Evolutionary conservation across 1,140 invertebrate species (phyloP).

Genomic region (Gryllus bimaculatus): DNA sequence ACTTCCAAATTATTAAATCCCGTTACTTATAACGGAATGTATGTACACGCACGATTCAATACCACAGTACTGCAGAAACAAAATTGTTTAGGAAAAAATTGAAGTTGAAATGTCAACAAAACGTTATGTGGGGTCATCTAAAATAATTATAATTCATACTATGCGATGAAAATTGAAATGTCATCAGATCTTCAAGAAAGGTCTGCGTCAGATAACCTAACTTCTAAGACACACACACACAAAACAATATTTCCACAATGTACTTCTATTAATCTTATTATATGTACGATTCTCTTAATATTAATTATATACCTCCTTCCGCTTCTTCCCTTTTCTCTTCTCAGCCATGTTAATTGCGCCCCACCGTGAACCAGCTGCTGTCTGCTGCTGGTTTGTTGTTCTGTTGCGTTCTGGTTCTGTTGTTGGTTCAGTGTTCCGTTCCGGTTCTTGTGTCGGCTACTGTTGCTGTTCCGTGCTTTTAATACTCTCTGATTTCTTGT

Average conservation of each 20-base stretch:
- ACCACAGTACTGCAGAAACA: too few relatives aligned
- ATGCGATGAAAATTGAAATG: background rate
- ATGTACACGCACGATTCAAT: too few relatives aligned
- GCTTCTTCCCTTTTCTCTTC: constrained; percentile 61
- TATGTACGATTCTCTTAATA: constrained; percentile 6
- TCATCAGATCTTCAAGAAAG: background rate
- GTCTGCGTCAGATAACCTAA: background rate
- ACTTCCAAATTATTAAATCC: too few relatives aligned
- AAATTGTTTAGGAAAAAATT: too few relatives aligned
- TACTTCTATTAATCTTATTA: background rate
- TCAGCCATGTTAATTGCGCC: constrained; percentile 55
- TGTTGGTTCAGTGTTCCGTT: too few relatives aligned
- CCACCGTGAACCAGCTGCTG: background rate
- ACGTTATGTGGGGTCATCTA: too few relatives aligned
- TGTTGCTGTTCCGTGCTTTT: too few relatives aligned
- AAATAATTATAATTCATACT: background rate
- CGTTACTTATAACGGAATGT: too few relatives aligned
- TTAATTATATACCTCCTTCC: constrained; percentile 52
- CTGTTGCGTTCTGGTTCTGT: background rate
- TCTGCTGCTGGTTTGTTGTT: background rate
- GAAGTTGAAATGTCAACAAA: too few relatives aligned
- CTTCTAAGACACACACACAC: background rate
- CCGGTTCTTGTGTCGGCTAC: too few relatives aligned
- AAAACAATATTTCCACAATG: background rate
- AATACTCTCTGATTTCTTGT: too few relatives aligned